phyloP scores from a whole-genome alignment of 2,888 invertebrate genomes.

The Ceramica pisi region DNA sequence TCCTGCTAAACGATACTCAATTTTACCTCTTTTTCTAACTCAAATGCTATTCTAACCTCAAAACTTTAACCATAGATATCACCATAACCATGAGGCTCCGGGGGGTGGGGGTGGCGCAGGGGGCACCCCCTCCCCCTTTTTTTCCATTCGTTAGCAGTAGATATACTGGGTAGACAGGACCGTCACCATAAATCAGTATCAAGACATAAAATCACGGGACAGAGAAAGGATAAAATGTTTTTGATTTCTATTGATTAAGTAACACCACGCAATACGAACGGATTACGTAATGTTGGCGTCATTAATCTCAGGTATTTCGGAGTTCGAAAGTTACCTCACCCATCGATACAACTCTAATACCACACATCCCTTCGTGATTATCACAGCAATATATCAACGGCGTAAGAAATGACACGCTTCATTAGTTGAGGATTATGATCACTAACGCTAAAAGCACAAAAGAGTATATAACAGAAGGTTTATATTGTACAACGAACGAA shows the following conservation, averaged over 20 bases:
- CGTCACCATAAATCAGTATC: neutral
- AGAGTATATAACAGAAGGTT: neutral
- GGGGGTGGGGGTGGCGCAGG: too few species aligned
- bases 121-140: too few species aligned
- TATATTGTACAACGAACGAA: neutral
- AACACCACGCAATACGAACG: neutral
- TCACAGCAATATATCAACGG: conserved; percentile 48
- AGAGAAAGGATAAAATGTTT: neutral
- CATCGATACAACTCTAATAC: conserved; percentile 20
- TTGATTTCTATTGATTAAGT: neutral
- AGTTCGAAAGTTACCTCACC: conserved; percentile 11
- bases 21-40: too few species aligned
- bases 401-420: conserved; percentile 70
- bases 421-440: conserved; percentile 74
- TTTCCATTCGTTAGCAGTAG: neutral
- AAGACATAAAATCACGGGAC: neutral
- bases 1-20: too few species aligned
- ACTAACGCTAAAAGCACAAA: conserved; percentile 53
- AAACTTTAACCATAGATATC: too few species aligned
- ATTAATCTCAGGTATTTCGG: conserved; percentile 13
- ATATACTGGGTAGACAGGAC: neutral
- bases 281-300: neutral
- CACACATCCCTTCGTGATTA: conserved; percentile 28
- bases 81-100: too few species aligned
- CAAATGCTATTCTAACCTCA: too few species aligned